Evolutionary conservation across 2,888 invertebrate genomes (phyloP).

Genomic region (Dasysyrphus albostriatus): DNA sequence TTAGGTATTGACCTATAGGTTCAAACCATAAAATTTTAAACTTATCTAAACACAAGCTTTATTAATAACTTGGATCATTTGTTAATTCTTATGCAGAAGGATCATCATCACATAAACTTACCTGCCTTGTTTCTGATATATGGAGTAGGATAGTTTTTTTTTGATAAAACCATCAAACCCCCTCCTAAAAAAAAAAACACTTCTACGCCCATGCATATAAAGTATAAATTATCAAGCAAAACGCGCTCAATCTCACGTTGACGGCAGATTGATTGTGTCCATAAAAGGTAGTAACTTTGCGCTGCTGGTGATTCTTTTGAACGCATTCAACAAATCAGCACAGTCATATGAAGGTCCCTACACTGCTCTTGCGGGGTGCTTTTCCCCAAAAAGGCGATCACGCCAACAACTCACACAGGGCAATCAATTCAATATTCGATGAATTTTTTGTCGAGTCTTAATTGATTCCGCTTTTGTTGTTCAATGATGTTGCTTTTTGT

Average conservation of each 20-base stretch:
- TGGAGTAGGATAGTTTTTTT: too few species aligned
- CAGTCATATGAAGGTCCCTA: conserved; percentile 23
- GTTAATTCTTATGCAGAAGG: too few species aligned
- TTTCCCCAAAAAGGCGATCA: conserved; percentile 58
- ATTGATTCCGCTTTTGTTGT: conserved; percentile 69
- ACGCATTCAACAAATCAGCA: conserved; percentile 32
- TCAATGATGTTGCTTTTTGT: conserved; percentile 68
- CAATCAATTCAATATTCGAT: conserved; percentile 45
- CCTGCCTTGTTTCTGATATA: too few species aligned
- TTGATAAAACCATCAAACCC: background rate
- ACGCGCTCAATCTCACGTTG: conserved; percentile 58
- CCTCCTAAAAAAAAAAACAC: background rate
- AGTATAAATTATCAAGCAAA: conserved; percentile 32
- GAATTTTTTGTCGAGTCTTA: conserved; percentile 32
- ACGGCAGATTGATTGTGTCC: conserved; percentile 69
- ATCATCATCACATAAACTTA: too few species aligned
- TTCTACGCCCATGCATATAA: background rate
- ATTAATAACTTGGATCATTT: too few species aligned
- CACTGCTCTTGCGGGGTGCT: conserved; percentile 21
- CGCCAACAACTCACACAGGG: conserved; percentile 33
- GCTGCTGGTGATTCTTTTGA: conserved; percentile 13
- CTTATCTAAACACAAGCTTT: too few species aligned
- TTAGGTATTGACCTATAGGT: too few species aligned
- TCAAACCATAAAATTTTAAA: too few species aligned
- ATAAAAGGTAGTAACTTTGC: conserved; percentile 60